Conservation (phyloP, 2,113 vertebrate species). For the Pardalotus punctatus region DNA sequence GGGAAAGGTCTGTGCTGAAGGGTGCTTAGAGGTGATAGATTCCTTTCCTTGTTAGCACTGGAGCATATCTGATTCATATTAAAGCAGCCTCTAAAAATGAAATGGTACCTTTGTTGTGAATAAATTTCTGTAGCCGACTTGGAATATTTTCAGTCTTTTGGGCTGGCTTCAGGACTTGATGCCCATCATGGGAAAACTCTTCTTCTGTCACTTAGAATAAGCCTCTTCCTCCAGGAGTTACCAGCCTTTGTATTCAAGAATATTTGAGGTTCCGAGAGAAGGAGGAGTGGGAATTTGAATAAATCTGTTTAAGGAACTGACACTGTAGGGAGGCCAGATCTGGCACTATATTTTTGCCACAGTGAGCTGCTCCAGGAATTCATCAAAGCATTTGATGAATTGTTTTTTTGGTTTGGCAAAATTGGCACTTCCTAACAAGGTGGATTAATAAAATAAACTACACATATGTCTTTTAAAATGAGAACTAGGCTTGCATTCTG, state of each 20-base stretch:
- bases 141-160: not conserved
- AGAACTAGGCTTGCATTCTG: not conserved
- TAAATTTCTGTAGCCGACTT: not conserved
- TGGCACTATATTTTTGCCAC: not conserved
- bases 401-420: not conserved
- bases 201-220: not conserved
- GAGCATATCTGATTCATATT: not conserved
- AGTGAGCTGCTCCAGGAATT: not conserved
- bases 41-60: not conserved
- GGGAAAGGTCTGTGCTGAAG: not conserved
- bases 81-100: not conserved
- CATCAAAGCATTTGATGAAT: not conserved
- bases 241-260: not conserved
- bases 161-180: not conserved
- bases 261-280: not conserved
- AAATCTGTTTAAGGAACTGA: not conserved
- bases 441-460: not conserved
- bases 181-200: not conserved
- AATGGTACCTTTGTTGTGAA: not conserved
- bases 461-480: not conserved
- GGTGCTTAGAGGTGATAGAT: not conserved
- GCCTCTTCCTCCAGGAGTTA: not conserved
- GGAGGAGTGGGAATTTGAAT: not conserved
- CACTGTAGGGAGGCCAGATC: not conserved
- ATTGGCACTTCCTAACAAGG: not conserved